A percentile compares a stretch with the other conserved stretches of the same genome.
phyloP scores from a whole-genome alignment of 2,888 invertebrate species.

The Dynastes grantii region DNA sequence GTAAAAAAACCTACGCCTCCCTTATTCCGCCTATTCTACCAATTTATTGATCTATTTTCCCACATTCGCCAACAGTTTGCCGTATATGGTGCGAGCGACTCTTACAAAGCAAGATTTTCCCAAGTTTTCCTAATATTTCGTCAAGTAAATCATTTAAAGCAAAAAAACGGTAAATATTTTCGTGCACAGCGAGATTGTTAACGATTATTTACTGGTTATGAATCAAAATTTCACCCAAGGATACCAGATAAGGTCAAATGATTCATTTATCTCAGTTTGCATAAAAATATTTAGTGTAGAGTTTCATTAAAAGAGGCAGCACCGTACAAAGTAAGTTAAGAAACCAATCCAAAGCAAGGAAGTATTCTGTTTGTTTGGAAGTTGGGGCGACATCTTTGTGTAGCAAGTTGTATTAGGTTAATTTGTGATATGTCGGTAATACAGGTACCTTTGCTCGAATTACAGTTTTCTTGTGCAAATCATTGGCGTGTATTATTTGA shows the following conservation, averaged over 20 bases:
- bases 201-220: conserved; percentile 15
- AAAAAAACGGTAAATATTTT: background rate
- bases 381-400: conserved; percentile 5
- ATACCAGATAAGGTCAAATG: conserved; percentile 46
- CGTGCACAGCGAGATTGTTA: background rate
- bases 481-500: too few relatives aligned
- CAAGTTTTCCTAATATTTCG: too few relatives aligned
- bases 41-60: too few relatives aligned
- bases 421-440: background rate
- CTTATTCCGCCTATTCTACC: too few relatives aligned
- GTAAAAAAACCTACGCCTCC: too few relatives aligned
- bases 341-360: background rate
- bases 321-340: background rate
- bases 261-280: conserved; percentile 24
- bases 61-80: too few relatives aligned
- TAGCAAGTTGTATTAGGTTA: background rate
- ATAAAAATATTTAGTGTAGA: background rate
- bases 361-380: background rate
- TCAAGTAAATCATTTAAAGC: too few relatives aligned
- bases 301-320: conserved; percentile 18
- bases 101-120: too few relatives aligned
- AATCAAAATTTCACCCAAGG: conserved; percentile 40
- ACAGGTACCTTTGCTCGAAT: background rate
- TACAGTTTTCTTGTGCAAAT: too few relatives aligned
- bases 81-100: too few relatives aligned